Evolutionary conservation across 2,797 vertebrate species (phyloP).

Genomic region (Meriones psammophilus): DNA sequence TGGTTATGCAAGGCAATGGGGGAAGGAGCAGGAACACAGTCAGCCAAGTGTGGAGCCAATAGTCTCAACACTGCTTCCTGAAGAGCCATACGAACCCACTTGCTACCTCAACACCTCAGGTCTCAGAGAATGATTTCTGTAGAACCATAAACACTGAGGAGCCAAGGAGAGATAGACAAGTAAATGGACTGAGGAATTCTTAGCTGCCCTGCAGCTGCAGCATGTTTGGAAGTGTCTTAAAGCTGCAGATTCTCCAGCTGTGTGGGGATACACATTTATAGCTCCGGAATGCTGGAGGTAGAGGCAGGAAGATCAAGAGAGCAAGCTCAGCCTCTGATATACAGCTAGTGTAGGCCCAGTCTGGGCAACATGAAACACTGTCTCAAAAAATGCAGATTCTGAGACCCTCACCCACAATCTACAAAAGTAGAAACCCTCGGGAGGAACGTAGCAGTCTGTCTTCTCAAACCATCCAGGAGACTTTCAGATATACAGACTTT

Average conservation of each 20-base stretch:
- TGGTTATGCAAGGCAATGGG: too few species aligned
- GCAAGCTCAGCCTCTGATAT: not conserved
- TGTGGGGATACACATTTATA: not conserved
- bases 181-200: too few species aligned
- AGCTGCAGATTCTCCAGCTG: not conserved
- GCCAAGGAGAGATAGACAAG: not conserved
- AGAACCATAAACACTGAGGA: not conserved
- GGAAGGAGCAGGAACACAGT: not conserved
- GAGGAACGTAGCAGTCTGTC: not conserved
- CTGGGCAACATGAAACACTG: not conserved
- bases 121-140: not conserved
- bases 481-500: not conserved
- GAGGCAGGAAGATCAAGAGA: not conserved
- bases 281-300: not conserved
- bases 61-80: accelerated
- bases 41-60: not conserved
- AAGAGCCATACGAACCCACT: not conserved
- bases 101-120: not conserved
- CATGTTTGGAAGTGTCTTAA: not conserved
- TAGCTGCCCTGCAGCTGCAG: not conserved
- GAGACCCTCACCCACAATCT: not conserved
- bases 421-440: not conserved
- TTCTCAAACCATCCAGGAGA: not conserved
- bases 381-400: not conserved
- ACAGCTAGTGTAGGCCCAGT: too few species aligned